Conservation (phyloP, 53 echinoderm and acorn worm species). For the Stichopus horrens region DNA sequence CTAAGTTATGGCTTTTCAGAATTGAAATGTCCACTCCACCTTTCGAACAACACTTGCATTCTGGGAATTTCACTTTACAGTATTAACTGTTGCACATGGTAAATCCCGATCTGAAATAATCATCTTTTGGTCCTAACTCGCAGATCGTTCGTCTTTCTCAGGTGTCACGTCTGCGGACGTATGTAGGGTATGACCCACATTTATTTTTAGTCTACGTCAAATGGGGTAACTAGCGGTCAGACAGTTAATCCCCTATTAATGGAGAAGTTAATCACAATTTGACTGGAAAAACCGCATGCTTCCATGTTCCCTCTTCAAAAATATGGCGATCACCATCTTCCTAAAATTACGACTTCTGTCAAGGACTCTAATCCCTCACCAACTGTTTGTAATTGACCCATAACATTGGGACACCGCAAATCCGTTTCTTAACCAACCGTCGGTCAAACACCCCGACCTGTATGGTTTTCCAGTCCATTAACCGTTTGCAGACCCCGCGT, state of each 20-base stretch:
- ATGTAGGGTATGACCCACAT: neutral
- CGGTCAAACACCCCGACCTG: conserved; percentile 30
- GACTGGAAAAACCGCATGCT: conserved; percentile 33
- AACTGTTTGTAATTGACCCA: conserved; percentile 48
- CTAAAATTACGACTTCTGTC: conserved; percentile 16
- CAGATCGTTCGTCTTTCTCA: too few relatives aligned
- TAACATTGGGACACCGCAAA: conserved; percentile 45
- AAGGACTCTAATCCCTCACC: conserved; percentile 41
- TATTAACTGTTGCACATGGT: too few relatives aligned
- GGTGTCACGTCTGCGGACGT: neutral
- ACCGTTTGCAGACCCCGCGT: conserved; percentile 28
- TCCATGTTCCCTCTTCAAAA: conserved; percentile 19
- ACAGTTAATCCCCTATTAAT: conserved; percentile 39
- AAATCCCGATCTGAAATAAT: too few relatives aligned
- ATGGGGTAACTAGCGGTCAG: conserved; percentile 36
- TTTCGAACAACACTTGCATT: too few relatives aligned
- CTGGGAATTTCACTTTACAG: too few relatives aligned
- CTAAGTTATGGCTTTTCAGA: too few relatives aligned
- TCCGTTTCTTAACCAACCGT: conserved; percentile 18
- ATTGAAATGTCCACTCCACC: too few relatives aligned
- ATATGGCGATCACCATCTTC: conserved; percentile 1
- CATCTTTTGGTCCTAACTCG: too few relatives aligned
- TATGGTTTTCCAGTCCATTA: conserved; percentile 13
- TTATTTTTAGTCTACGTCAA: neutral
- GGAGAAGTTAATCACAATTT: conserved; percentile 40